Percentiles rank a stretch among this genome's conserved stretches.
Conservation (phyloP, 2,113 vertebrate species). For the Rutilus rutilus region DNA sequence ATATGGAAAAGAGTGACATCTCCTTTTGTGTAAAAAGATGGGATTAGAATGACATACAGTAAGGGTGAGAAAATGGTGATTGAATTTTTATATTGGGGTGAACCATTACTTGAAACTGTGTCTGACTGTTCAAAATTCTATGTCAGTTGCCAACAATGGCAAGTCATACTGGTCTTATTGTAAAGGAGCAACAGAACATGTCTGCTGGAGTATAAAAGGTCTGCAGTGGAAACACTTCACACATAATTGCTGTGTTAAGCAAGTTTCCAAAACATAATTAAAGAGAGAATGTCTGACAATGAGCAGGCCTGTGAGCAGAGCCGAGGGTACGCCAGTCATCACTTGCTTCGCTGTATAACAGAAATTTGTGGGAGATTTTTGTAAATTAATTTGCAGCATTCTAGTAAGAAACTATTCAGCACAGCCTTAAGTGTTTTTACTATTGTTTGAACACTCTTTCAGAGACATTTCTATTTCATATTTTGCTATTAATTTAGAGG, state of each 20-base stretch:
- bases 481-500: background rate
- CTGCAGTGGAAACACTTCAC: conserved; percentile 47
- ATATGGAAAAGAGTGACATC: no score
- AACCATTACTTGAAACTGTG: background rate
- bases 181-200: background rate
- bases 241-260: conserved; percentile 49
- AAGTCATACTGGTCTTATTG: background rate
- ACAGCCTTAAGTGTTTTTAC: conserved; percentile 11
- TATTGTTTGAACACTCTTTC: background rate
- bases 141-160: background rate
- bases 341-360: background rate
- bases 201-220: conserved; percentile 2
- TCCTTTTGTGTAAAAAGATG: no score
- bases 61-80: background rate
- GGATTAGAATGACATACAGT: no score
- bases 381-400: conserved; percentile 19
- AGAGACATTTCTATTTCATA: background rate
- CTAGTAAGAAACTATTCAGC: background rate
- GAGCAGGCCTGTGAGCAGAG: conserved; percentile 39
- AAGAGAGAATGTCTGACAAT: conserved; percentile 46
- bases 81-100: background rate
- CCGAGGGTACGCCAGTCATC: background rate
- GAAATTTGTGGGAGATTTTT: conserved; percentile 33
- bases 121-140: no score
- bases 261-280: conserved; percentile 59